Percentiles rank a stretch among this genome's conserved stretches.
phyloP scores from a whole-genome alignment of 35 echinoderm and acorn worm genomes.

The Apostichopus parvimensis region DNA sequence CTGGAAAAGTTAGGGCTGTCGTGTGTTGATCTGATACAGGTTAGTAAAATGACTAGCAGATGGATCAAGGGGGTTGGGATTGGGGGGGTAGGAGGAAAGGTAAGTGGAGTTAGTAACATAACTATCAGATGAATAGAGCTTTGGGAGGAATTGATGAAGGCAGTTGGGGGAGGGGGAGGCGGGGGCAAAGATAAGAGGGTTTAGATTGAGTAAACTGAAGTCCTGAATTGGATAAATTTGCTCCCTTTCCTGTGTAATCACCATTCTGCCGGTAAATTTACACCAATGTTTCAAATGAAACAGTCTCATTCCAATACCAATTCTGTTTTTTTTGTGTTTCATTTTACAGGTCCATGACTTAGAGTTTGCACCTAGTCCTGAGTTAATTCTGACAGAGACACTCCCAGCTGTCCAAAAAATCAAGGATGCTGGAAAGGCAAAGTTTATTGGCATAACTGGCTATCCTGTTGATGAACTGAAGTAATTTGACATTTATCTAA shows the following conservation, averaged over 20 bases:
- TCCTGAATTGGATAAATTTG: too few relatives aligned
- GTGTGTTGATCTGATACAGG: slow-evolving; percentile 94
- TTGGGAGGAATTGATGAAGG: too few relatives aligned
- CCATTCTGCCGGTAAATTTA: too few relatives aligned
- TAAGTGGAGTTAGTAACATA: too few relatives aligned
- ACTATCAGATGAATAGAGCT: too few relatives aligned
- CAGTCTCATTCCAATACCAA: neutral
- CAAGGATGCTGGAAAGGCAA: slow-evolving; percentile 72
- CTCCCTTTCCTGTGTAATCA: too few relatives aligned
- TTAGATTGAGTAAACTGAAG: too few relatives aligned
- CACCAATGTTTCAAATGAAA: too few relatives aligned
- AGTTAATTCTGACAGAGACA: slow-evolving; percentile 83
- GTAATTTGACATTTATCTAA: slow-evolving; percentile 36
- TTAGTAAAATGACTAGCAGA: slow-evolving; percentile 15
- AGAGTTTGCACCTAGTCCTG: slow-evolving; percentile 87
- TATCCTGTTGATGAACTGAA: slow-evolving; percentile 74
- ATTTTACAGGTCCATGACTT: slow-evolving; percentile 84
- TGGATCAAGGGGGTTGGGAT: too few relatives aligned
- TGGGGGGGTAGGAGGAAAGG: too few relatives aligned
- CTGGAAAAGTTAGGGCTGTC: slow-evolving; percentile 67
- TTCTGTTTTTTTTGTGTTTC: neutral
- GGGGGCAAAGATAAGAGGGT: too few relatives aligned
- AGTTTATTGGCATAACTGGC: slow-evolving; percentile 90
- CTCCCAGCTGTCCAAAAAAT: slow-evolving; percentile 82
- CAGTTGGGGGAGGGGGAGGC: too few relatives aligned